Evolutionary conservation across 2,888 invertebrate species (phyloP).

Genomic region (Drosophila incognita): DNA sequence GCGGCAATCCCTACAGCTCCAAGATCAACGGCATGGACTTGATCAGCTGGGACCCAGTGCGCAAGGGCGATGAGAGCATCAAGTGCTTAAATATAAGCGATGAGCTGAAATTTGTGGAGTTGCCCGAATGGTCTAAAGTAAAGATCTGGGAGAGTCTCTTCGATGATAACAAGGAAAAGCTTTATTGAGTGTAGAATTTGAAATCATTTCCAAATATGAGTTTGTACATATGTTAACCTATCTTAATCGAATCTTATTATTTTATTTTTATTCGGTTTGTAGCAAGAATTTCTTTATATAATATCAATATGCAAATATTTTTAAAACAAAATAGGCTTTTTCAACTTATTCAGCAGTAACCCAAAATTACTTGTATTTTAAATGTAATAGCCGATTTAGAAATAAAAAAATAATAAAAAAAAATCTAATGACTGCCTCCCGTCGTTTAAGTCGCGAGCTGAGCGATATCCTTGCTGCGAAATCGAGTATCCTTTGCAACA

Average conservation of each 20-base stretch:
- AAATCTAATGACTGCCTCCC: slow-evolving; percentile 74
- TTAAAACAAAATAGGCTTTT: slow-evolving; percentile 31
- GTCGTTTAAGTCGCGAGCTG: slow-evolving; percentile 89
- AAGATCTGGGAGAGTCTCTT: slow-evolving; percentile 81
- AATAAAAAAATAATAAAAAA: slow-evolving; percentile 25
- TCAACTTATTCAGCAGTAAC: slow-evolving; percentile 22
- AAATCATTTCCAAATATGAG: neutral
- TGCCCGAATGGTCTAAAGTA: slow-evolving; percentile 81
- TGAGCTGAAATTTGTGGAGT: slow-evolving; percentile 76
- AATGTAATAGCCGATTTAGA: slow-evolving; percentile 24
- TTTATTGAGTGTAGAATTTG: slow-evolving; percentile 49
- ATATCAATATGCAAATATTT: neutral
- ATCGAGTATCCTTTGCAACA: slow-evolving; percentile 95
- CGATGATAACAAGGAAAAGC: slow-evolving; percentile 66
- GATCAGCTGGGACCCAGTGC: slow-evolving; percentile 77
- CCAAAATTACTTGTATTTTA: slow-evolving; percentile 34
- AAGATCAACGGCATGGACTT: slow-evolving; percentile 76
- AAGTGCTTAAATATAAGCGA: slow-evolving; percentile 83
- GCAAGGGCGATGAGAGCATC: slow-evolving; percentile 67
- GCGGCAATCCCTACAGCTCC: slow-evolving; percentile 80
- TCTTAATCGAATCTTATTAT: neutral
- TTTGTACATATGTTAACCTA: slow-evolving; percentile 8
- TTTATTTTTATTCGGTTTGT: neutral
- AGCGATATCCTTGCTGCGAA: slow-evolving; percentile 91
- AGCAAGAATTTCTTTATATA: neutral